phyloP scores from a whole-genome alignment of 2,113 vertebrate genomes.

The Crotalus viridis region DNA sequence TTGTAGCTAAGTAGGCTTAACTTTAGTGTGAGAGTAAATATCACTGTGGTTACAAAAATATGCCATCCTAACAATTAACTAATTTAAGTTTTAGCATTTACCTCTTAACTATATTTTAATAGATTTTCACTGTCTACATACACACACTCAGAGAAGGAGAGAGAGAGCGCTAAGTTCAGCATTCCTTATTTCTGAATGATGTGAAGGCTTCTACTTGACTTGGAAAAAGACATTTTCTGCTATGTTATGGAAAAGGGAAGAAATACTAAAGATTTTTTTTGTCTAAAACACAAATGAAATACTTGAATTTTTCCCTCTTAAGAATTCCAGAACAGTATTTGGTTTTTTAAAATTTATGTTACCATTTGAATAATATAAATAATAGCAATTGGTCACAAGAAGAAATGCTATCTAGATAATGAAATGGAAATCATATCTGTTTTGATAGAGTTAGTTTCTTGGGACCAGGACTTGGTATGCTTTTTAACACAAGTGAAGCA shows the following conservation, averaged over 20 bases:
- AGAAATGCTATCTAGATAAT: background rate
- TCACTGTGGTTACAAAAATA: slow-evolving; percentile 38
- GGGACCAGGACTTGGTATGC: background rate
- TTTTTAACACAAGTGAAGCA: background rate
- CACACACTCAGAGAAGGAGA: background rate
- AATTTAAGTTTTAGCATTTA: background rate
- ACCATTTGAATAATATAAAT: background rate
- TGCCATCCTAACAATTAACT: background rate
- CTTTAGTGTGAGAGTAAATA: slow-evolving; percentile 54
- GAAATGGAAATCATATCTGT: background rate
- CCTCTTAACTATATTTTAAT: slow-evolving; percentile 7
- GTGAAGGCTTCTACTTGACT: background rate
- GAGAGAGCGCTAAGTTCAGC: background rate
- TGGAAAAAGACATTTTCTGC: background rate
- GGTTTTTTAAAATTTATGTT: background rate
- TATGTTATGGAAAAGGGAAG: background rate
- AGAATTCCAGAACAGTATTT: background rate
- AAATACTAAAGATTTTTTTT: background rate
- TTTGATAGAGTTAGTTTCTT: slow-evolving; percentile 4
- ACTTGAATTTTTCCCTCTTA: background rate
- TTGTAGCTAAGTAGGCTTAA: slow-evolving; percentile 49
- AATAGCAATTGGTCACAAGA: background rate
- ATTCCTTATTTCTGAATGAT: background rate
- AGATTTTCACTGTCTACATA: background rate
- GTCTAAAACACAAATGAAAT: background rate